Percentiles rank a stretch among this genome's conserved stretches.
Conservation (phyloP, 2,888 invertebrate genomes). For the Villa cingulata region DNA sequence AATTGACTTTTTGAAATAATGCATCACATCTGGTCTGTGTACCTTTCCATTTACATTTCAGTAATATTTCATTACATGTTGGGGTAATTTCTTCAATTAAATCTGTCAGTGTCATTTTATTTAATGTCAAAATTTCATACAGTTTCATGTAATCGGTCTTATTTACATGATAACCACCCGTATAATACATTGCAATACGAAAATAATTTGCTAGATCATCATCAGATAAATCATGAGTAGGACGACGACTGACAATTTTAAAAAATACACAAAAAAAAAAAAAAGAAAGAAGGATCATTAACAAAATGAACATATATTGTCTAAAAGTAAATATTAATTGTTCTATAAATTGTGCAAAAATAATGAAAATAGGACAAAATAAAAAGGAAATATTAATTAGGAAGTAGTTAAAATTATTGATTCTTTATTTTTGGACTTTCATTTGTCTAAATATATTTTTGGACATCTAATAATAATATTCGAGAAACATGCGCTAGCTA, state of each 20-base stretch:
- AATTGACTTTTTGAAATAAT: conserved; percentile 39
- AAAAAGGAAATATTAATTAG: too few relatives aligned
- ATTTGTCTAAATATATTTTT: too few relatives aligned
- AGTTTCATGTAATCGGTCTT: conserved; percentile 14
- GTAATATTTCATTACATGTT: conserved; percentile 39
- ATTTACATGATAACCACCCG: conserved; percentile 10
- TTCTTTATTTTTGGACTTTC: too few relatives aligned
- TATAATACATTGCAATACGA: conserved; percentile 16
- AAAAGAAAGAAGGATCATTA: too few relatives aligned
- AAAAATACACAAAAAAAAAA: too few relatives aligned
- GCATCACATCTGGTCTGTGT: conserved; percentile 38
- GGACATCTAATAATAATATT: too few relatives aligned
- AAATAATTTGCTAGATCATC: conserved; percentile 18
- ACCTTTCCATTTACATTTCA: conserved; percentile 48
- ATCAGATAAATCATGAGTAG: conserved; percentile 15
- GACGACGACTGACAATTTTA: conserved; percentile 1
- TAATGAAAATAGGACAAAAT: too few relatives aligned
- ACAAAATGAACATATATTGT: too few relatives aligned
- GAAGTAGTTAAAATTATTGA: too few relatives aligned
- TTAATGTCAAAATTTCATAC: conserved; percentile 15
- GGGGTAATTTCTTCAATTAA: conserved; percentile 34
- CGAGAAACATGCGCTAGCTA: too few relatives aligned
- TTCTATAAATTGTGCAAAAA: too few relatives aligned
- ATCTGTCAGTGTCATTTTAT: conserved; percentile 18
- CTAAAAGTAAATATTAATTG: too few relatives aligned